Percentiles rank a stretch among this genome's conserved stretches.
These are phyloP conservation scores for Siphlonurus alternatus DNA, from an alignment of 2,888 invertebrate genomes.

Conservation along the genomic window DNA sequence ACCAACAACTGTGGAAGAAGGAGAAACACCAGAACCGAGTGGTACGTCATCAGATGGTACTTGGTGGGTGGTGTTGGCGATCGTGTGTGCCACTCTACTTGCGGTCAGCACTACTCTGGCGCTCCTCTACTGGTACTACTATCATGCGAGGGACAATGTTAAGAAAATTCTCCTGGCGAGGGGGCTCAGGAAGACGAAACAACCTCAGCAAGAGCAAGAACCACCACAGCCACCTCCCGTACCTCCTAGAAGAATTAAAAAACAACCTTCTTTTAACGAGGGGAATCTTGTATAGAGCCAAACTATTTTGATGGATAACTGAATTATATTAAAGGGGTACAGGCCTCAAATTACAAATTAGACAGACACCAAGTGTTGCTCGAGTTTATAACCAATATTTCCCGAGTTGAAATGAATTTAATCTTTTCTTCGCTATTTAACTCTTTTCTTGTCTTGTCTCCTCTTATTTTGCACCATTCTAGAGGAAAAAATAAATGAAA, in stretches of 20 bases:
- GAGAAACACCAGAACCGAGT: conserved; percentile 24
- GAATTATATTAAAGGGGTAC: too few relatives aligned
- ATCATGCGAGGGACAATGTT: conserved; percentile 50
- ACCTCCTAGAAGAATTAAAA: conserved; percentile 6
- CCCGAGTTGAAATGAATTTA: too few relatives aligned
- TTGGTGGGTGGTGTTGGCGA: conserved; percentile 26
- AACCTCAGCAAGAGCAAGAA: background rate
- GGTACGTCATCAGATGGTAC: conserved; percentile 17
- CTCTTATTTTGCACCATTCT: too few relatives aligned
- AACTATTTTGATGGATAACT: too few relatives aligned
- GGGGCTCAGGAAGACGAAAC: background rate
- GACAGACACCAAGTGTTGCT: too few relatives aligned
- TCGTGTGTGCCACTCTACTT: conserved; percentile 44
- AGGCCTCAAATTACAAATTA: too few relatives aligned
- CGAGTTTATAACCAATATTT: too few relatives aligned
- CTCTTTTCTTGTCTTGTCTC: too few relatives aligned
- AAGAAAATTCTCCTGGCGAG: conserved; percentile 6
- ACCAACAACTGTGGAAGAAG: conserved; percentile 22
- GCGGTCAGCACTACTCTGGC: conserved; percentile 45
- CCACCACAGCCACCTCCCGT: conserved; percentile 5
- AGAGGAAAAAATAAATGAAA: too few relatives aligned
- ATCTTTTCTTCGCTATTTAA: too few relatives aligned
- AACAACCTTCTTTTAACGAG: background rate
- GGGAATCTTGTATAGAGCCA: background rate
- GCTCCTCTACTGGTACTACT: conserved; percentile 56